These are phyloP conservation scores for Gymnoscopelus braueri DNA, from an alignment of 2,797 vertebrate genomes.

Conservation along the genomic window DNA sequence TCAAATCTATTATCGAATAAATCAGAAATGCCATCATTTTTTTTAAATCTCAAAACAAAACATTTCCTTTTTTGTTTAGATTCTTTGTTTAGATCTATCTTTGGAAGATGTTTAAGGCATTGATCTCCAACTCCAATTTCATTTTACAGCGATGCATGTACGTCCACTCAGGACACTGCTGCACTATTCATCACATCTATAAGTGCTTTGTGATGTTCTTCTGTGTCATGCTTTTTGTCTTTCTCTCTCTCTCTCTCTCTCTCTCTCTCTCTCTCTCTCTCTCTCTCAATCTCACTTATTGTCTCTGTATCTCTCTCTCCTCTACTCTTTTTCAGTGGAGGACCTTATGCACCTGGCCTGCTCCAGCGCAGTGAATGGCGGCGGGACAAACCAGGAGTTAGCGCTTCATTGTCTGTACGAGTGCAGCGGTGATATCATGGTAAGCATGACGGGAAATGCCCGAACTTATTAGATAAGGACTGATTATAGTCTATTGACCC, in stretches of 20 bases:
- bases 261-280: background rate
- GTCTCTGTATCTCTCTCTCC: background rate
- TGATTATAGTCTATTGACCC: too few species aligned
- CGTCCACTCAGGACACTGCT: background rate
- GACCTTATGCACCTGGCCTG: constrained; percentile 93
- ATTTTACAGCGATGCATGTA: background rate
- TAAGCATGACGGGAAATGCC: constrained; percentile 77
- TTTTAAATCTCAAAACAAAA: too few species aligned
- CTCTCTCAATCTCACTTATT: background rate
- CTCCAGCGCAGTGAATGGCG: constrained; percentile 93
- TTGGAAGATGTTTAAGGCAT: background rate
- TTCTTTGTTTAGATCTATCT: too few species aligned
- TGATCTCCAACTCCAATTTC: background rate
- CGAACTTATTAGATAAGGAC: background rate
- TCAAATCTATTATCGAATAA: too few species aligned
- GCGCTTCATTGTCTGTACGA: constrained; percentile 92
- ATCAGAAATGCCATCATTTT: too few species aligned
- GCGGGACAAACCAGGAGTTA: constrained; percentile 97
- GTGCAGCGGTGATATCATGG: constrained; percentile 92
- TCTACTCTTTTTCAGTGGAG: constrained; percentile 71
- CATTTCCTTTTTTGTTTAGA: too few species aligned
- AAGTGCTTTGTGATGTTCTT: background rate
- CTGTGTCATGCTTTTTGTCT: background rate
- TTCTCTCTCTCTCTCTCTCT: background rate
- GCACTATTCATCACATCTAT: background rate